Evolutionary conservation across 30 jellyfish, hydroid and myxozoan genomes (phyloP), one percentile per base, ranked within the genome.

Genomic region (Aurelia aurita): DNA sequence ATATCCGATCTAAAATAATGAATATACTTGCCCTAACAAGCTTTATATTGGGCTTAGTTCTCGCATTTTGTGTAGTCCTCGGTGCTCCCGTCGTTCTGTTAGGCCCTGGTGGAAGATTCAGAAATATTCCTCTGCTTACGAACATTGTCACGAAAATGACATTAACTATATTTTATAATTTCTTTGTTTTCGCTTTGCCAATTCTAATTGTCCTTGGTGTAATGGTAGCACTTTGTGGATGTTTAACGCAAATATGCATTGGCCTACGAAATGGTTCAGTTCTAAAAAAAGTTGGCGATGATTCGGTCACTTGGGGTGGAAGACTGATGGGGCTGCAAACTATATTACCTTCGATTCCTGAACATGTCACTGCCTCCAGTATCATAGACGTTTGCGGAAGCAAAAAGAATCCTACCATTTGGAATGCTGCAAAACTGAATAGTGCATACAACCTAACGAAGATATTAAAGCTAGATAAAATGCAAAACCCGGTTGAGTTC

Each of bases 221-320:
- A 9, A 25, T 59, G 80, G 77, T 83, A 44, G 93, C 75, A 22
- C 20, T 83, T 9, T 83, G 81, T 59, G 87, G 87, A 60, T 54
- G 28, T 46, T 57, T 83, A 5, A 71, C 93, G 21, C 85, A 83
- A 62, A 46, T 53, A 25, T 83, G 87, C 81, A 44, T 83, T 27
- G 87, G 93, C 19, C 63, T 59, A 71, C 35, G 27, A 55, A 26
- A 83, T 54, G 81, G 68, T 27, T 83, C 93, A 1, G 61, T 69
- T 44, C 18, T 83, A 67, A 27, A 46, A 18, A 63, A 34, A 7
- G 35, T 69, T 28, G 86, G 65, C 70, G 88, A 83, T 26, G 70
- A 47, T 58, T 69, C 76, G 9, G 93, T 57, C 4, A 66, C 71
- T 7, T 71, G 83, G 77, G 81, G 93, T 10, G 87, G 93, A 13